Evolutionary conservation across 2,797 vertebrate genomes (phyloP).

Genomic region (Pelobates cultripes): DNA sequence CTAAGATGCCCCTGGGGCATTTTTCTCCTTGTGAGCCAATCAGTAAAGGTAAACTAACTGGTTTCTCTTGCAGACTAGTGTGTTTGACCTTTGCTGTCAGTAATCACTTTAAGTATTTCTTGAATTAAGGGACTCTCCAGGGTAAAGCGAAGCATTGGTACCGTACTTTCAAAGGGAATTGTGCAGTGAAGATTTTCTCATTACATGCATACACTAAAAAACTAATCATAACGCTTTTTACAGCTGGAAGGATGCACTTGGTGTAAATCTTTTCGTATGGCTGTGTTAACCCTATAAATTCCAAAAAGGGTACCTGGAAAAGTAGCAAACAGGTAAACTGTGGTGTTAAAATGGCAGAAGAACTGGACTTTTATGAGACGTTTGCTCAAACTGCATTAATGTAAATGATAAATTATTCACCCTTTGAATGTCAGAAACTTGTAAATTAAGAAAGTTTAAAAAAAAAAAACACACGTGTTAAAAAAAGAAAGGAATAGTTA

Average conservation of each 20-base stretch:
- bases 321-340: neutral
- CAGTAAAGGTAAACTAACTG: constrained; percentile 26
- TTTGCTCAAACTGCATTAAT: too few relatives aligned
- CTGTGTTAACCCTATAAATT: neutral
- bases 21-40: constrained; percentile 33
- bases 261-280: constrained; percentile 5
- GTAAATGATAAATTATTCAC: too few relatives aligned
- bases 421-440: too few relatives aligned
- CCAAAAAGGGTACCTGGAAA: neutral
- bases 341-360: too few relatives aligned
- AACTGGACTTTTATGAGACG: too few relatives aligned
- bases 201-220: constrained; percentile 37
- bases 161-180: constrained; percentile 22
- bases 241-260: neutral
- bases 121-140: constrained; percentile 29
- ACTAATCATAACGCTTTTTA: constrained; percentile 12
- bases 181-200: constrained; percentile 27
- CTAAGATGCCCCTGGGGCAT: constrained; percentile 42
- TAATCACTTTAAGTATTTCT: constrained; percentile 47
- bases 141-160: neutral
- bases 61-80: constrained; percentile 7
- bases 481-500: too few relatives aligned
- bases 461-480: too few relatives aligned
- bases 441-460: too few relatives aligned
- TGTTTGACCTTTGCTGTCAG: constrained; percentile 52